Evolutionary conservation across 2,113 vertebrate species (phyloP), one percentile per base, ranked within the genome.

Genomic region (Mesocricetus auratus): DNA sequence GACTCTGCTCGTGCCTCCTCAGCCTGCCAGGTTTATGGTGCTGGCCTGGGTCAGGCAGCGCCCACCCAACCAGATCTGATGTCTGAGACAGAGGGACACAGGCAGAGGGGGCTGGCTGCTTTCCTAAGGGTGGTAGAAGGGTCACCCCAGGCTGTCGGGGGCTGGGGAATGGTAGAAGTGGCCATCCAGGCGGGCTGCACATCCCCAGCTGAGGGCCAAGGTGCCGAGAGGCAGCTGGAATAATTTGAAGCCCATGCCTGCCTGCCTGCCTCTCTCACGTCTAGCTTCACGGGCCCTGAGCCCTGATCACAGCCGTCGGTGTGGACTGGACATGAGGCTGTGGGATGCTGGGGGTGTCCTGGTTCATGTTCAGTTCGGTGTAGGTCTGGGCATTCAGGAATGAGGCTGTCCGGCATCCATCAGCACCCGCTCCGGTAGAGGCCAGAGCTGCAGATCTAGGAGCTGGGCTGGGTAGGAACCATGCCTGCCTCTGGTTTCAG

Each of bases 231-330:
- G 81, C 47, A 2, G 90, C 50, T 58, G 42, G 31, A 53, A 17
- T 97, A 90, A 97, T 90, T 89, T 19, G 53, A 97, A 97, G 75
- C 97, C 93, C 16, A 82, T 73, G 93, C 89, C 81, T 10, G 62
- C 89, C 81, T 10, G 62, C 77, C 73, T 3, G 12, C 31, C 31
- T 3, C 36, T 39, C 47, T 58, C 39, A 7, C 50, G n/a, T 29
- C n/a, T 36, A 1, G 47, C 0, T 0, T 66, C 77, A 7, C 5
- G 11, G 78, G 71, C 16, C 79, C 64, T 0, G 39, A 78, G 64
- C 56, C 79, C 56, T 7, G 17, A 64, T 68, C 66, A 2, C 42
- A 4, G 47, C 60, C 81, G n/a, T 82, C 56, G 66, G 60, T 12
- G 0, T 33, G 79, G 82, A 82, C 71, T 58, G n/a, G 39, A 56